A percentile compares a stretch with the other conserved stretches of the same genome.
These are phyloP conservation scores for Protodeltote pygarga DNA, from an alignment of 2,888 invertebrate genomes.

Conservation along the genomic window DNA sequence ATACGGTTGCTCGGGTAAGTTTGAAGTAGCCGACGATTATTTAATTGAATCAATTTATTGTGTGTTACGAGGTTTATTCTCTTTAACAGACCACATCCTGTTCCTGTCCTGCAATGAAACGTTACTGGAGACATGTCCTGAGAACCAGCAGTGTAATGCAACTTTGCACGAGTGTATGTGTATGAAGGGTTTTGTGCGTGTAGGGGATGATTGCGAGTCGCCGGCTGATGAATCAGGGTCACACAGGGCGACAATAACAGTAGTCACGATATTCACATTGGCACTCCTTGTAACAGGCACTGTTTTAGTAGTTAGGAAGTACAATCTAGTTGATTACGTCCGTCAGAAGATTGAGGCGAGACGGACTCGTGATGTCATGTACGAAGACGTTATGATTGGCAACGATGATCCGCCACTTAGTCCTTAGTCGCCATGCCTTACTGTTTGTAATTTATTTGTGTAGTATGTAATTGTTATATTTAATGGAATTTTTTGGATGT, in stretches of 20 bases:
- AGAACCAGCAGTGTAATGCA: constrained; percentile 68
- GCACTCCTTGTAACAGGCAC: constrained; percentile 74
- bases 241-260: constrained; percentile 64
- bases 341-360: constrained; percentile 74
- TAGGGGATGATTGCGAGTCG: constrained; percentile 64
- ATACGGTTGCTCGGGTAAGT: constrained; percentile 77
- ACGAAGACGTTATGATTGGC: constrained; percentile 86
- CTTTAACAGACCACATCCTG: constrained; percentile 85
- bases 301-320: constrained; percentile 77
- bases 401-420: constrained; percentile 83
- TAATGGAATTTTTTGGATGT: constrained; percentile 35
- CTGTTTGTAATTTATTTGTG: constrained; percentile 45
- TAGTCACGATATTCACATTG: constrained; percentile 74
- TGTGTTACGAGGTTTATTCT: constrained; percentile 75
- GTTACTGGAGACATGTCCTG: constrained; percentile 63
- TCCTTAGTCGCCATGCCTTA: constrained; percentile 64
- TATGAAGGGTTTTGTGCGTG: constrained; percentile 58
- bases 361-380: constrained; percentile 78
- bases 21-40: constrained; percentile 74
- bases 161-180: constrained; percentile 67
- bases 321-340: constrained; percentile 77
- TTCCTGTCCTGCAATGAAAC: constrained; percentile 79
- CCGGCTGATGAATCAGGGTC: constrained; percentile 41
- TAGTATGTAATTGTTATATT: constrained; percentile 48
- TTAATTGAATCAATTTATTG: constrained; percentile 85